These are phyloP conservation scores for Drosophila nigricruria DNA, from an alignment of 2,888 invertebrate species.

Conservation along the genomic window DNA sequence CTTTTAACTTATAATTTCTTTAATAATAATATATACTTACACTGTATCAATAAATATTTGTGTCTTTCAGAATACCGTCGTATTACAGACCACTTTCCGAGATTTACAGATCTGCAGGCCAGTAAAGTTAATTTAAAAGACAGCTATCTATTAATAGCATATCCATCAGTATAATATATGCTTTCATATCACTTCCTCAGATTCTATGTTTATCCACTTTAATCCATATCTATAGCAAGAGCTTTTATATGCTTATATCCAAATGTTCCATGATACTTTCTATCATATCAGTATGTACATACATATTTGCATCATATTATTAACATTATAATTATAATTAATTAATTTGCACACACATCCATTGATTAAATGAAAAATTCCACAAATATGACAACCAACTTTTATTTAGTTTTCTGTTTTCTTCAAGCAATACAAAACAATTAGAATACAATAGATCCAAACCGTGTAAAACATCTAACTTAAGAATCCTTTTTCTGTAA, in stretches of 20 bases:
- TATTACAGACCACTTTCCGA: too few relatives aligned
- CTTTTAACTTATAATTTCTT: too few relatives aligned
- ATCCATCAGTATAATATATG: neutral
- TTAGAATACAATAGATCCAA: constrained; percentile 17
- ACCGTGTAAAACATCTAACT: constrained; percentile 10
- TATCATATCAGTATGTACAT: neutral
- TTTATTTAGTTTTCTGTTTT: constrained; percentile 41
- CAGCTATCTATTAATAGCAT: neutral
- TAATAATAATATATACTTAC: neutral
- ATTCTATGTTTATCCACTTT: neutral
- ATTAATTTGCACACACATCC: neutral
- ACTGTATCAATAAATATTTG: too few relatives aligned
- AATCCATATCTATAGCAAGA: neutral
- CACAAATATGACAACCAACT: constrained; percentile 24
- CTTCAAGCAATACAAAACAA: constrained; percentile 44
- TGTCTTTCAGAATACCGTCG: too few relatives aligned
- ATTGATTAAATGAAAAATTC: neutral
- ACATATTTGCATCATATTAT: too few relatives aligned
- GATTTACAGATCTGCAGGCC: too few relatives aligned
- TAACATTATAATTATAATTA: neutral
- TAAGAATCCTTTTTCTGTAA: neutral
- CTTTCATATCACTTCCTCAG: neutral
- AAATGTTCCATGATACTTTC: neutral
- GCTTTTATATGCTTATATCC: neutral
- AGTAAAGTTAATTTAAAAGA: neutral